These are phyloP conservation scores for Calephelis nemesis DNA, from an alignment of 1,140 invertebrate species.

Conservation along the genomic window DNA sequence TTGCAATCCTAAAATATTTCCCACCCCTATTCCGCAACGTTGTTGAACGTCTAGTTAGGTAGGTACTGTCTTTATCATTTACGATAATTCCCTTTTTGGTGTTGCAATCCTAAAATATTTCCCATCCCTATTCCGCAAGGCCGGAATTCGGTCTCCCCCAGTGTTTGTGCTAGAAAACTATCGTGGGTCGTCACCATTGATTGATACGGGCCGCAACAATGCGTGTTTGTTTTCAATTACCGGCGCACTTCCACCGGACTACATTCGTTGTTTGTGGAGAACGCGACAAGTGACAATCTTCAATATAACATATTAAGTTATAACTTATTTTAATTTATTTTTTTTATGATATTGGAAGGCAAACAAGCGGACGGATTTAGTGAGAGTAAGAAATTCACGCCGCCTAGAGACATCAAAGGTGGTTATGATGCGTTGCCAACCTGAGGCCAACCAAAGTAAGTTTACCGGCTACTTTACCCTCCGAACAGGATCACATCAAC, in stretches of 20 bases:
- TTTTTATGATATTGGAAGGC: too few species aligned
- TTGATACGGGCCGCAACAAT: constrained; percentile 68
- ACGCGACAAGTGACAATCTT: constrained; percentile 7
- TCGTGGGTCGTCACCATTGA: constrained; percentile 43
- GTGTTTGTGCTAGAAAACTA: constrained; percentile 47
- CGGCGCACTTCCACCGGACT: constrained; percentile 24
- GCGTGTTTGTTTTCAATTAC: constrained; percentile 71
- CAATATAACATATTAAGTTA: neutral
- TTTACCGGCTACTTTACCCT: too few species aligned
- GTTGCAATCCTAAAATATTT: neutral
- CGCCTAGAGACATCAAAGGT: too few species aligned
- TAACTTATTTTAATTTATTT: too few species aligned
- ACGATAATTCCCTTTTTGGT: too few species aligned
- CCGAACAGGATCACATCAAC: too few species aligned
- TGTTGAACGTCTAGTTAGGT: too few species aligned
- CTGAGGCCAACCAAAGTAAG: too few species aligned
- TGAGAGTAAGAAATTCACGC: too few species aligned
- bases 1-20: neutral
- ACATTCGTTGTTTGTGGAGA: neutral
- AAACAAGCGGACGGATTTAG: too few species aligned
- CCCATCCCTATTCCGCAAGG: neutral
- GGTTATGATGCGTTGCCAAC: too few species aligned
- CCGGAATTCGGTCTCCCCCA: constrained; percentile 23
- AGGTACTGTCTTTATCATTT: too few species aligned
- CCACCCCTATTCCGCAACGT: neutral